Evolutionary conservation across 2,888 invertebrate species (phyloP).

Genomic region (Silvanus unidentatus): DNA sequence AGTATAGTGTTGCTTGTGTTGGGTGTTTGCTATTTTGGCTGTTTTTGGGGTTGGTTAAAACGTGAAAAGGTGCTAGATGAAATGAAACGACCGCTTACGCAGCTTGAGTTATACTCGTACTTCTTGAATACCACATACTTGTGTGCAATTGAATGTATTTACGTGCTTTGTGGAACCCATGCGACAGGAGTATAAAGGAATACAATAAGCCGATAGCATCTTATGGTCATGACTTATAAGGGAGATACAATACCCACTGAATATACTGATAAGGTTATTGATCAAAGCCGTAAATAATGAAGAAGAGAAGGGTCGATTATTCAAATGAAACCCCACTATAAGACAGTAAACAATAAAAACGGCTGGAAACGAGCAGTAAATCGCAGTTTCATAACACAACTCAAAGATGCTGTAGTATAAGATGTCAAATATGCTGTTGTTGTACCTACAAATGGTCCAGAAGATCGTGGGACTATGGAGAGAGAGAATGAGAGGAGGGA

Average conservation of each 20-base stretch:
- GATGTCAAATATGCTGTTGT: conserved; percentile 7
- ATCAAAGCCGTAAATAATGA: conserved; percentile 37
- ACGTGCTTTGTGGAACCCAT: conserved; percentile 15
- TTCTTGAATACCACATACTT: conserved; percentile 17
- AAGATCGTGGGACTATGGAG: too few species aligned
- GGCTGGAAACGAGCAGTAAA: conserved; percentile 33
- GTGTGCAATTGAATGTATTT: conserved; percentile 19
- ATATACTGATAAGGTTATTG: conserved; percentile 35
- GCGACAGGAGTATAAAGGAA: conserved; percentile 24
- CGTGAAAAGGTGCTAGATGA: background rate
- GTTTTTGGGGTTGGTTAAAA: too few species aligned
- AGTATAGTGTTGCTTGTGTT: conserved; percentile 9
- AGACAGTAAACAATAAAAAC: conserved; percentile 37
- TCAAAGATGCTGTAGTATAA: background rate
- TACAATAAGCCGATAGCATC: conserved; percentile 34
- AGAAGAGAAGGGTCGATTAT: conserved; percentile 36
- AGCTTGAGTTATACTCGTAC: conserved; percentile 3
- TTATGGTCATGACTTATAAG: conserved; percentile 34
- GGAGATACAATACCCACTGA: conserved; percentile 32
- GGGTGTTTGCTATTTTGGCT: too few species aligned
- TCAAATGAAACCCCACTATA: conserved; percentile 33
- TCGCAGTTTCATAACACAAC: conserved; percentile 28
- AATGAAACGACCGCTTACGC: conserved; percentile 11
- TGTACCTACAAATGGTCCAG: too few species aligned
- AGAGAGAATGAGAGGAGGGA: too few species aligned